phyloP scores from a whole-genome alignment of 2,888 invertebrate genomes.

The Magallana nippona region DNA sequence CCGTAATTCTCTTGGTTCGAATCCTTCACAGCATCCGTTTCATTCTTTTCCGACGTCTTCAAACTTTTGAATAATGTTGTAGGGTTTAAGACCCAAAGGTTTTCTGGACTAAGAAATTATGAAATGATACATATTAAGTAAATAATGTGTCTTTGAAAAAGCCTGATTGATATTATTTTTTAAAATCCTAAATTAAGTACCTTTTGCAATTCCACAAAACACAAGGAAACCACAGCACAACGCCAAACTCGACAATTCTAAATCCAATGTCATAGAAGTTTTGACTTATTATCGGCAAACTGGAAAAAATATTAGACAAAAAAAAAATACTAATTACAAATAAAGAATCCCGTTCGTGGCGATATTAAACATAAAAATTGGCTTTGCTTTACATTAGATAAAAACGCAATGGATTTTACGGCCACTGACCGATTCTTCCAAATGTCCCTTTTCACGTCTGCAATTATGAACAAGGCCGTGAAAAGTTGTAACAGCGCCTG shows the following conservation, averaged over 20 bases:
- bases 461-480: constrained; percentile 92
- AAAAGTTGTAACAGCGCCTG: constrained; percentile 95
- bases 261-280: constrained; percentile 96
- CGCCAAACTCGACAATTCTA: constrained; percentile 94
- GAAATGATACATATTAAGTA: not conserved
- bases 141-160: not conserved
- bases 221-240: constrained; percentile 96
- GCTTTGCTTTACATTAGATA: not conserved
- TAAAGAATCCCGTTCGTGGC: not conserved
- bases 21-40: not conserved
- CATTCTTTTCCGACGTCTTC: constrained; percentile 28
- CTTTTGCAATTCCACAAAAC: constrained; percentile 94
- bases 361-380: not conserved
- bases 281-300: constrained; percentile 92
- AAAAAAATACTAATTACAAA: not conserved
- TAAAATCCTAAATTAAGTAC: constrained; percentile 45
- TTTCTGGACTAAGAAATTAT: constrained; percentile 84
- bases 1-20: constrained; percentile 5
- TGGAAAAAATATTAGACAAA: constrained; percentile 76
- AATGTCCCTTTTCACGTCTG: constrained; percentile 93
- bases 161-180: not conserved
- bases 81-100: constrained; percentile 95
- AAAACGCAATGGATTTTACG: not conserved
- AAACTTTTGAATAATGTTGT: constrained; percentile 85
- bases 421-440: constrained; percentile 91